Percentiles rank a stretch among this genome's conserved stretches.
These are phyloP conservation scores for Synergus laeviventris DNA, from an alignment of 2,888 invertebrate genomes.

Conservation along the genomic window DNA sequence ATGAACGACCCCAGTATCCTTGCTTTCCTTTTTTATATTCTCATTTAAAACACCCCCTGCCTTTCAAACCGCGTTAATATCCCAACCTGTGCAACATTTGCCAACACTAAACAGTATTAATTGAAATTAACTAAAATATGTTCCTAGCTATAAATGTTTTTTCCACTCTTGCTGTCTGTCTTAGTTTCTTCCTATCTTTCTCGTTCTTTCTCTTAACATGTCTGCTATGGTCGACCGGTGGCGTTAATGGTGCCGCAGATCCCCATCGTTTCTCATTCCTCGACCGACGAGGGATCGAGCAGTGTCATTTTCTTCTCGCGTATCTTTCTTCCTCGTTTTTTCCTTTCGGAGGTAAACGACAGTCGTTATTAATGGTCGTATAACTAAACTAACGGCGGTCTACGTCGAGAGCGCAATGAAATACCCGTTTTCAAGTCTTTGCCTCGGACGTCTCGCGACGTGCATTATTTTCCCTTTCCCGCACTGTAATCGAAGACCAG, in stretches of 20 bases:
- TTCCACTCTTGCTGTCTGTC: neutral
- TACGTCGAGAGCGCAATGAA: slow-evolving; percentile 43
- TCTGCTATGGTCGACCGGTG: slow-evolving; percentile 34
- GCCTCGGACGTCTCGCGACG: slow-evolving; percentile 24
- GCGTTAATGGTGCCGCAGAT: slow-evolving; percentile 45
- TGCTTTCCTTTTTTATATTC: slow-evolving; percentile 13
- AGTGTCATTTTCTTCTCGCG: slow-evolving; percentile 53
- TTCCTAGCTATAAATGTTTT: neutral
- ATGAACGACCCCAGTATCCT: slow-evolving; percentile 7
- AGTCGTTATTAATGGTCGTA: slow-evolving; percentile 50
- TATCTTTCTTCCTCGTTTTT: slow-evolving; percentile 47
- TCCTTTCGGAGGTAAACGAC: slow-evolving; percentile 47
- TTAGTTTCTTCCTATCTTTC: slow-evolving; percentile 19
- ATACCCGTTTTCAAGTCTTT: slow-evolving; percentile 44
- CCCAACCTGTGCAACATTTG: neutral
- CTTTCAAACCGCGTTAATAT: neutral
- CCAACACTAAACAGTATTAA: too few relatives aligned
- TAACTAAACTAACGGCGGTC: slow-evolving; percentile 45
- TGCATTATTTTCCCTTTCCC: slow-evolving; percentile 34
- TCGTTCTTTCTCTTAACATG: slow-evolving; percentile 27
- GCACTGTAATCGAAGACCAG: slow-evolving; percentile 12
- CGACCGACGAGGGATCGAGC: slow-evolving; percentile 43
- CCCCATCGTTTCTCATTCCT: slow-evolving; percentile 50
- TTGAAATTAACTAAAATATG: slow-evolving; percentile 2
- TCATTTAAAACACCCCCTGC: neutral